phyloP scores from a whole-genome alignment of 2,113 vertebrate species.

The Acinonyx jubatus region DNA sequence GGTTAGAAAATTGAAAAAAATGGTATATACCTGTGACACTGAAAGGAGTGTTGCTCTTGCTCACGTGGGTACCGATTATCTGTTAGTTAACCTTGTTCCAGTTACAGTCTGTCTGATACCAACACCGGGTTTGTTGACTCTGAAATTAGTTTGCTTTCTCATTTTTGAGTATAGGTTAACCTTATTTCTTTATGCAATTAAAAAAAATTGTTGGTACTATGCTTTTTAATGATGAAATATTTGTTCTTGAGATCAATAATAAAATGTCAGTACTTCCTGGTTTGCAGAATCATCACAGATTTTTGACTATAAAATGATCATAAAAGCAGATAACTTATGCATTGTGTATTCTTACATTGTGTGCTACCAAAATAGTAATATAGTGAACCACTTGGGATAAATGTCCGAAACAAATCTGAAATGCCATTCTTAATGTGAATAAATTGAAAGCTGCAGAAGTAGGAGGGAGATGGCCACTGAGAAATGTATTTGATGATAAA shows the following conservation, averaged over 20 bases:
- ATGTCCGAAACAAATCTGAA: conserved; percentile 82
- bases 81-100: conserved; percentile 13
- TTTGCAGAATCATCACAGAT: conserved; percentile 86
- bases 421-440: conserved; percentile 78
- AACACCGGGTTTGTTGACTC: conserved; percentile 25
- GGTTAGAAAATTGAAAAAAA: conserved; percentile 73
- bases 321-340: conserved; percentile 84
- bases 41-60: neutral
- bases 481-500: conserved; percentile 59
- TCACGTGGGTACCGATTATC: neutral
- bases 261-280: conserved; percentile 84
- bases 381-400: conserved; percentile 81
- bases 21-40: neutral
- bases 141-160: conserved; percentile 67
- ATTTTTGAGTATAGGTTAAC: conserved; percentile 61
- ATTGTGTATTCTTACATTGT: conserved; percentile 81
- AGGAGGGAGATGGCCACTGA: conserved; percentile 58
- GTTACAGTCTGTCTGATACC: neutral
- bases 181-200: conserved; percentile 70
- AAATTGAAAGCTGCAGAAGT: conserved; percentile 72
- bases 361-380: conserved; percentile 82
- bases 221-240: conserved; percentile 82
- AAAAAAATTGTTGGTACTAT: conserved; percentile 70
- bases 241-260: conserved; percentile 86
- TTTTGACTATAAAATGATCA: conserved; percentile 85